Percentiles rank a stretch among this genome's conserved stretches.
phyloP scores from a whole-genome alignment of 1,140 invertebrate species.

The Drosophila bocki region DNA sequence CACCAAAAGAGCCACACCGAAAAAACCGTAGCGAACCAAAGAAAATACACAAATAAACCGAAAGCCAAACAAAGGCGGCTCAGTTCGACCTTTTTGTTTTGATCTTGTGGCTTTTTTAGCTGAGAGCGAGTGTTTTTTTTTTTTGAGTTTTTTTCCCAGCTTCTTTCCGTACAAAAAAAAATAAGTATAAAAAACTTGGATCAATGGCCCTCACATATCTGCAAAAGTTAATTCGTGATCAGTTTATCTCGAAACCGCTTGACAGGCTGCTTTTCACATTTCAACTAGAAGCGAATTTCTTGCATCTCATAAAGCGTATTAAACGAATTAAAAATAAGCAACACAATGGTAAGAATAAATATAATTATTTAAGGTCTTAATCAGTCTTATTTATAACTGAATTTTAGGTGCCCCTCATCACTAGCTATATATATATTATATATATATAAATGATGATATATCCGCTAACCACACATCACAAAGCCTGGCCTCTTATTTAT shows the following conservation, averaged over 20 bases:
- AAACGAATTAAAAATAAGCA: constrained; percentile 1
- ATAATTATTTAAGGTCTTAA: neutral
- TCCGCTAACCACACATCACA: neutral
- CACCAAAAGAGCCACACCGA: constrained; percentile 21
- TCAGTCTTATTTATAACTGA: neutral
- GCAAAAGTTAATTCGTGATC: constrained; percentile 12
- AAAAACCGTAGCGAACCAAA: constrained; percentile 15
- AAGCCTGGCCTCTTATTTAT: constrained; percentile 12
- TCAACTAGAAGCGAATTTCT: neutral
- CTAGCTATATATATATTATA: neutral
- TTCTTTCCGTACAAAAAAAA: neutral
- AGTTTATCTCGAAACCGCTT: constrained; percentile 11
- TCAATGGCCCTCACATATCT: constrained; percentile 20
- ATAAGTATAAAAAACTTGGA: neutral
- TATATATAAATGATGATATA: neutral
- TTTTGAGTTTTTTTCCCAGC: constrained; percentile 18
- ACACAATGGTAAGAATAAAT: neutral
- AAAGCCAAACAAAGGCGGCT: constrained; percentile 61
- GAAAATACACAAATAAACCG: constrained; percentile 47
- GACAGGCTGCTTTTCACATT: constrained; percentile 18
- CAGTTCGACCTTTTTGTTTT: constrained; percentile 57
- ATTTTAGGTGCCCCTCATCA: neutral
- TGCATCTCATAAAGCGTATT: neutral
- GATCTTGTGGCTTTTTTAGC: constrained; percentile 19
- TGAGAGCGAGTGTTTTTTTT: neutral